phyloP scores from a whole-genome alignment of 2,797 vertebrate species.

The Hemibagrus guttatus region DNA sequence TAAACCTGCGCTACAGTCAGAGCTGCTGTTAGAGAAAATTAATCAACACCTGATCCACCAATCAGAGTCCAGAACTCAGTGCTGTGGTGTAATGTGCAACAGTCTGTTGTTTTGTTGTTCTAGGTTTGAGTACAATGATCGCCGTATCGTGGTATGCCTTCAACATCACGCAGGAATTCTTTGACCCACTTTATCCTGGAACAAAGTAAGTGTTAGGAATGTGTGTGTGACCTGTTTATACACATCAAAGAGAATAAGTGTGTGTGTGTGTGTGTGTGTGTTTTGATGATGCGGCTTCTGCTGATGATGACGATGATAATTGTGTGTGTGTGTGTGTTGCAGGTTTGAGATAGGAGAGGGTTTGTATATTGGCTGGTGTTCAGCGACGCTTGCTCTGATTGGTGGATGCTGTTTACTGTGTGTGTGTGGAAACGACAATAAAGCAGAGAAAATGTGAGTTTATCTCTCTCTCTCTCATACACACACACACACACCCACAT shows the following conservation, averaged over 20 bases:
- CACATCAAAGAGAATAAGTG: not conserved
- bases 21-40: not conserved
- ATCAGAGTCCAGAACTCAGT: not conserved
- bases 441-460: constrained; percentile 67
- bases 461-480: not conserved
- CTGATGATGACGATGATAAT: constrained; percentile 43
- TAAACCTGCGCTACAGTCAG: not conserved
- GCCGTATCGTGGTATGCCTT: constrained; percentile 87
- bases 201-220: constrained; percentile 80
- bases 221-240: not conserved
- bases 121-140: constrained; percentile 85
- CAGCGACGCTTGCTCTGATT: constrained; percentile 73
- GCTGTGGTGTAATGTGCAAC: not conserved
- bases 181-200: constrained; percentile 80
- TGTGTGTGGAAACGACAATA: constrained; percentile 58
- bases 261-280: not conserved
- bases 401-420: constrained; percentile 70
- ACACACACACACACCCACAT: not conserved
- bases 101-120: constrained; percentile 19
- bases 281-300: not conserved
- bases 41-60: not conserved
- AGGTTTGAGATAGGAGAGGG: constrained; percentile 88
- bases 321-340: constrained; percentile 16
- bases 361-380: constrained; percentile 87
- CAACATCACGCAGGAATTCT: constrained; percentile 87